These are phyloP conservation scores for Apamea anceps DNA, from an alignment of 2,888 invertebrate species.

Conservation along the genomic window DNA sequence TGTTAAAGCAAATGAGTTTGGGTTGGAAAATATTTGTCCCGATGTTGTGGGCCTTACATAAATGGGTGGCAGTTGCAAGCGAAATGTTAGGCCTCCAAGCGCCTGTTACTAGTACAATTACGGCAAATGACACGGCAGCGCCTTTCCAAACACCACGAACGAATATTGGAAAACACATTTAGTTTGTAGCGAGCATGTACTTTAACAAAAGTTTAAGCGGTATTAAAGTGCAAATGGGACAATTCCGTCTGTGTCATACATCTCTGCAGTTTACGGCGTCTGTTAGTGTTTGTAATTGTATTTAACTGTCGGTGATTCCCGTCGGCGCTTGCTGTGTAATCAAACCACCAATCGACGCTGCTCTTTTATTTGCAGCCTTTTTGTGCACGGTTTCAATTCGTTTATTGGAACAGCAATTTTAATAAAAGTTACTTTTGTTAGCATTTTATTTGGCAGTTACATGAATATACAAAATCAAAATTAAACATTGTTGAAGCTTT, in stretches of 20 bases:
- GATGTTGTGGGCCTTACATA: conserved; percentile 69
- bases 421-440: conserved; percentile 44
- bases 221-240: conserved; percentile 69
- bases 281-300: conserved; percentile 65
- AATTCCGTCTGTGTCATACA: conserved; percentile 68
- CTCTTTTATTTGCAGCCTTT: conserved; percentile 54
- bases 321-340: conserved; percentile 56
- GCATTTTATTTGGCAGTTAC: conserved; percentile 1
- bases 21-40: conserved; percentile 62
- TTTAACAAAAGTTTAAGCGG: conserved; percentile 68
- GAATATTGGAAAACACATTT: conserved; percentile 69
- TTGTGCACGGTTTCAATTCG: conserved; percentile 38
- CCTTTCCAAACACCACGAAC: conserved; percentile 71
- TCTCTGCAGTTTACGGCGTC: conserved; percentile 64
- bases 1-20: conserved; percentile 62
- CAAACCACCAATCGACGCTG: conserved; percentile 63
- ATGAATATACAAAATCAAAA: background rate
- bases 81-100: conserved; percentile 75
- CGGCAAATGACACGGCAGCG: conserved; percentile 76
- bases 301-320: conserved; percentile 61
- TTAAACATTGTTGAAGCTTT: conserved; percentile 2
- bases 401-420: conserved; percentile 49
- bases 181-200: conserved; percentile 64
- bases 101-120: conserved; percentile 81
- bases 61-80: conserved; percentile 73